Evolutionary conservation across 2,113 vertebrate genomes (phyloP).

Genomic region (Morone saxatilis): DNA sequence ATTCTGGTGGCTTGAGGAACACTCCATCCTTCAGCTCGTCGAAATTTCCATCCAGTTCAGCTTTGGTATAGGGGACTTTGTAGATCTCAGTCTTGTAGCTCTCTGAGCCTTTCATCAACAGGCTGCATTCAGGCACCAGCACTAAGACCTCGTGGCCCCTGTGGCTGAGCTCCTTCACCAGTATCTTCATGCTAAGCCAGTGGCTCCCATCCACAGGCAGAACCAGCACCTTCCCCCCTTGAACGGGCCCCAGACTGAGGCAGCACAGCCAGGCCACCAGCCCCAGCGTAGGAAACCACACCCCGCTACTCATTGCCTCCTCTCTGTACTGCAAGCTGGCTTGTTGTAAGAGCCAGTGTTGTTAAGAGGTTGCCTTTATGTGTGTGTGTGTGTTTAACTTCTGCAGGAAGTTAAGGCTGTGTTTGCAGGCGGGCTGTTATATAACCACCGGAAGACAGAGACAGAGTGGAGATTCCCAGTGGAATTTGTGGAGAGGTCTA

Average conservation of each 20-base stretch:
- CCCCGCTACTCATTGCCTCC: conserved; percentile 60
- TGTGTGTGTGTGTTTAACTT: conserved; percentile 32
- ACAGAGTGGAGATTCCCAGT: conserved; percentile 35
- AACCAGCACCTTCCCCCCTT: conserved; percentile 85
- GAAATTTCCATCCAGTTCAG: conserved; percentile 59
- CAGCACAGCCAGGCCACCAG: conserved; percentile 73
- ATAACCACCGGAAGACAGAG: conserved; percentile 39
- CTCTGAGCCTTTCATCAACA: conserved; percentile 62
- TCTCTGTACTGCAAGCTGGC: conserved; percentile 18
- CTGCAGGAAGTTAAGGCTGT: conserved; percentile 49
- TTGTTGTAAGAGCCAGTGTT: conserved; percentile 11
- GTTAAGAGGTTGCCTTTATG: conserved; percentile 31
- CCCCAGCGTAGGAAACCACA: conserved; percentile 60
- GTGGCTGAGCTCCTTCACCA: conserved; percentile 84
- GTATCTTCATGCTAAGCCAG: conserved; percentile 89
- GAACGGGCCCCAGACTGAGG: conserved; percentile 51
- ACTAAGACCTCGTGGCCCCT: conserved; percentile 86
- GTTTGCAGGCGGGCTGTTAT: conserved; percentile 44
- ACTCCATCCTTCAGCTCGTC: neutral
- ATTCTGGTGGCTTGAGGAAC: conserved; percentile 35
- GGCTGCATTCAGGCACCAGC: conserved; percentile 83
- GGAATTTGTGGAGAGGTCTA: conserved; percentile 15
- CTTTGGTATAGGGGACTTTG: conserved; percentile 71
- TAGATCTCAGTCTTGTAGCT: conserved; percentile 76
- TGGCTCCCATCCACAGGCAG: conserved; percentile 89